Base-by-base conservation (phyloP, 2,113 vertebrate genomes). In the Engystomops pustulosus region DNA sequence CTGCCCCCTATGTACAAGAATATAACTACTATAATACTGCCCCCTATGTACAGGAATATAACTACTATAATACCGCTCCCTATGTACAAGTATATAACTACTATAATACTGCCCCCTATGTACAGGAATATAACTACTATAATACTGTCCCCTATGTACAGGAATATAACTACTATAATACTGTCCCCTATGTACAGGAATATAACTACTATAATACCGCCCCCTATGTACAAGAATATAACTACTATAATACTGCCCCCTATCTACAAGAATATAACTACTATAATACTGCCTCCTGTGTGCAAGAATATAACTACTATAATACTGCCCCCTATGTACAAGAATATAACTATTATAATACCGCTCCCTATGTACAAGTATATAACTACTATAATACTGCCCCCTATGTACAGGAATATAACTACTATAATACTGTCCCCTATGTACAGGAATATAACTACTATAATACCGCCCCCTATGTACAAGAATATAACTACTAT, bases 121-220 rank as follows among this genome's bases (percentile, higher is more conserved):
- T 67, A 34, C 62, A 67, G 18, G 62, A 67, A 67, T 67, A 67
- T 67, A 67, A 34, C 30, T 34, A 67, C 30, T 67, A 34, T 67
- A 67, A 67, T 67, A 67, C 62, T 67, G 30, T 30, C 49, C 9
- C 62, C 62, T 67, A 67, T 67, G 6, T 67, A 67, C 62, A 67
- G 34, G 62, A 67, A 67, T 34, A 67, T 67, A 67, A 67, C 62
- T 67, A 67, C 62, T 67, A 65, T 65, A 65, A 65, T 32, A 30
- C 27, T 65, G 60, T n/a, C 60, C 2, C 27, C 25, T 65, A 65
- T 65, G 1, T 65, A 32, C 60, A 65, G 32, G 60, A 65, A 65
- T 65, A 65, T 65, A 65, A 65, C 60, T 65, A 65, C 60, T 65
- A 65, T 65, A 65, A 30, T 65, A 65, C 60, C 32, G 12, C 27